Percentiles rank a stretch among this genome's conserved stretches.
These are phyloP conservation scores for Lepus townsendii DNA, from an alignment of 2,797 vertebrate species.

Conservation along the genomic window DNA sequence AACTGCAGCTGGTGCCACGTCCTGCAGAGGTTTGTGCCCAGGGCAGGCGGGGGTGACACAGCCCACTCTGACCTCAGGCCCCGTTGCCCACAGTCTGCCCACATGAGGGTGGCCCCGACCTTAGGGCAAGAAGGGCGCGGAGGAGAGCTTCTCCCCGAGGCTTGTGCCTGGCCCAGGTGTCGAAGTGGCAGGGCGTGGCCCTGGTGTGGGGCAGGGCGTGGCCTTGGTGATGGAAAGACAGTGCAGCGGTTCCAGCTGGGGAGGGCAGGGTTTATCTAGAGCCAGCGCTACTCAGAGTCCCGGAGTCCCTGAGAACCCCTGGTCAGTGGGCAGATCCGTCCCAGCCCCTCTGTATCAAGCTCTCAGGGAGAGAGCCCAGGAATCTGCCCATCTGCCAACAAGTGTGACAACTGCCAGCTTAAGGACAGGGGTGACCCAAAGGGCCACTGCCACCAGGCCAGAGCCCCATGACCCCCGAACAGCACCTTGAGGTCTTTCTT, in stretches of 20 bases:
- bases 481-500: neutral
- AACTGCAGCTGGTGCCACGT: conserved; percentile 97
- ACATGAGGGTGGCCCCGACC: neutral
- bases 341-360: neutral
- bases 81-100: neutral
- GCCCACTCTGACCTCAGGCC: neutral
- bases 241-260: neutral
- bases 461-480: neutral
- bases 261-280: neutral
- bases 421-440: neutral
- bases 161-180: neutral
- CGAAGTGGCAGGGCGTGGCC: neutral
- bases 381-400: neutral
- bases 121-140: neutral
- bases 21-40: conserved; percentile 92
- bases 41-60: neutral
- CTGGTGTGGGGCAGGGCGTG: neutral
- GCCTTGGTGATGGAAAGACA: neutral
- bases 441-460: neutral
- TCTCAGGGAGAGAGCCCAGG: neutral
- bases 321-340: neutral
- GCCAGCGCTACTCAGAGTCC: neutral
- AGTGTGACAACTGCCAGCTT: neutral
- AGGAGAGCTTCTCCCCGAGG: neutral
- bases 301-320: neutral